Base-by-base conservation (phyloP, 2,888 invertebrate species). In the Flabesymbios commensalis region DNA sequence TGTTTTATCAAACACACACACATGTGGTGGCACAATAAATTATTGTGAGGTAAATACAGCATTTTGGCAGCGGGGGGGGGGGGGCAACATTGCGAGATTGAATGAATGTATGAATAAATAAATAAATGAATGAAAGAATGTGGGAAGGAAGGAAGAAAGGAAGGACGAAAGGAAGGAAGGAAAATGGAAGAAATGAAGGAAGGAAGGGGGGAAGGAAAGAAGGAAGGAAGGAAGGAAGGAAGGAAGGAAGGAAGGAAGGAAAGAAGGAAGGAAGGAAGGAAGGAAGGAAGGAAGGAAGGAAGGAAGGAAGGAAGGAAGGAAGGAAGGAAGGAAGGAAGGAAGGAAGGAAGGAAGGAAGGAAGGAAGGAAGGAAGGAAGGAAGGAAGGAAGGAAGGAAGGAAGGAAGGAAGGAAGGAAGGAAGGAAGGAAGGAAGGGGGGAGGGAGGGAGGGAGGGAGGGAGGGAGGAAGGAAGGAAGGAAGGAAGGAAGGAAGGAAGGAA, bases 271-370 rank as follows among this genome's bases (percentile, higher is more conserved):
- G n/a, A n/a, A n/a, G n/a, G 10, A 32, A 48, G 36, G 48, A 32
- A 55, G 31, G 29, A 19, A 47, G 47, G n/a, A 3, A 48, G 32
- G 45, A 49, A 49, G 43, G 61, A 43, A 58, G 58, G 56, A 45
- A 45, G 33, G 17, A 41, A 51, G 28, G 26, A n/a, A 31, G 39
- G 39, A 39, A 48, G 17, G 28, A 28, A 36, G 32, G 48, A 24
- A 53, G 36, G n/a, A n/a, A n/a, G n/a, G n/a, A n/a, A n/a, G n/a
- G n/a, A n/a, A n/a, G n/a, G n/a, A n/a, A 3, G 24, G 1, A 51
- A 14, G 19, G 17, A 47, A 10, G 19, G 17, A 47, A 10, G 19
- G 17, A 47, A 10, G 19, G 17, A 52, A 19, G 33, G 1, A n/a
- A 7, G 33, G 24, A 52, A 19, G 14, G n/a, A 36, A 1, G 32